Evolutionary conservation across 2,797 vertebrate species (phyloP).

Genomic region (Sebastes cheni): DNA sequence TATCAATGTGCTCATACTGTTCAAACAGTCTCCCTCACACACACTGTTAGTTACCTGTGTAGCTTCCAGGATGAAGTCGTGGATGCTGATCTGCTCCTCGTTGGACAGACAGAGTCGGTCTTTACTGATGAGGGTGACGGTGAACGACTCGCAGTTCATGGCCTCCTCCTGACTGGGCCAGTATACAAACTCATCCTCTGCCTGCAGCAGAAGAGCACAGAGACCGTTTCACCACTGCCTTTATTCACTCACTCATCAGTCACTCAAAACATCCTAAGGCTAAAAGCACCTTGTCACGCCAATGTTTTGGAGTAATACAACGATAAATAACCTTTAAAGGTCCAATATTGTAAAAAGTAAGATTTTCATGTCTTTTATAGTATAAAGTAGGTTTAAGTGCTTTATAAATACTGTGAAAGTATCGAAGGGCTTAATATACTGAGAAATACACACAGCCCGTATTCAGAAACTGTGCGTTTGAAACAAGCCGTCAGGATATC

Average conservation of each 20-base stretch:
- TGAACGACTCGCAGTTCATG: constrained; percentile 96
- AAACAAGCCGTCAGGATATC: too few species aligned
- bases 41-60: constrained; percentile 84
- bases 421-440: too few species aligned
- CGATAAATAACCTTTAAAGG: rapidly evolving
- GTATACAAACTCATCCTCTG: constrained; percentile 95
- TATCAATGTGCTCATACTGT: background rate
- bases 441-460: too few species aligned
- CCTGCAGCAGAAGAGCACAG: constrained; percentile 73
- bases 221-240: background rate
- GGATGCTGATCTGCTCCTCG: constrained; percentile 94
- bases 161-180: constrained; percentile 95
- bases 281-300: too few species aligned
- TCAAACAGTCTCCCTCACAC: background rate
- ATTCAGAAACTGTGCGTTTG: too few species aligned
- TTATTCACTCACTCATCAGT: background rate
- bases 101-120: constrained; percentile 93
- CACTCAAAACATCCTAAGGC: too few species aligned
- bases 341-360: too few species aligned
- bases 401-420: too few species aligned
- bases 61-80: constrained; percentile 95
- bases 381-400: too few species aligned
- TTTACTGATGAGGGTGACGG: constrained; percentile 94
- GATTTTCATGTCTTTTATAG: too few species aligned
- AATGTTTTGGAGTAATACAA: too few species aligned